Evolutionary conservation across 1,140 invertebrate species (phyloP), one percentile per base, ranked within the genome.

Genomic region (Drosophila tani): DNA sequence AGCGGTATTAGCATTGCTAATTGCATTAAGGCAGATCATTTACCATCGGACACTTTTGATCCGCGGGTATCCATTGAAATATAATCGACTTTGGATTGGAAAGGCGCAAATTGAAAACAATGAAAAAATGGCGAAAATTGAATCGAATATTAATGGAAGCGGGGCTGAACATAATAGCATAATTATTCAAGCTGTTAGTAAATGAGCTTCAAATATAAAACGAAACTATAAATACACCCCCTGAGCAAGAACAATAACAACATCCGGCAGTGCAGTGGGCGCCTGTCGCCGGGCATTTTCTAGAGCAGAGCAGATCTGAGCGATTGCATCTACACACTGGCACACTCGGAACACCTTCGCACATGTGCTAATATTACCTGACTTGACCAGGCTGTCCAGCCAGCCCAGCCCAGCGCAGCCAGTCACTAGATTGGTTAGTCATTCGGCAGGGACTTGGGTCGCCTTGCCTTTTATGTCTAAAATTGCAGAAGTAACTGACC

Each of bases 261-360:
- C 85, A 90, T 90, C 85, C 85, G 85, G 85, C 85, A 90, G 82
- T 49, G 46, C 47, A 68, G 91, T 92, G 91, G 86, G 91, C 90
- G 91, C 75, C 67, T 64, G 81, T 83, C 58, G 81, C 65, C 78
- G 53, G 57, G 77, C 86, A 85, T 85, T 88, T 81, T 92, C 69
- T 92, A 92, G 91, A 92, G 91, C 91, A 92, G 91, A 92, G 90
- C 91, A 87, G 79, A 92, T 91, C 81, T 80, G 82, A 75, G 79
- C 75, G 78, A 70, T 85, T 85, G 69, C 63, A 81, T 81, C 81
- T 80, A 82, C 55, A 76, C 79, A 82, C 79, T 79, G 51, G 82
- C 57, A 75, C n/a, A 32, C 53, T n/a, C 5, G 75, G 81, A 81
- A 91, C 87, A 91, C 90, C 90, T 91, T 91, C 90, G 90, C 90